Base-by-base conservation (phyloP, 2,888 invertebrate species). In the Adelognathus sp. region DNA sequence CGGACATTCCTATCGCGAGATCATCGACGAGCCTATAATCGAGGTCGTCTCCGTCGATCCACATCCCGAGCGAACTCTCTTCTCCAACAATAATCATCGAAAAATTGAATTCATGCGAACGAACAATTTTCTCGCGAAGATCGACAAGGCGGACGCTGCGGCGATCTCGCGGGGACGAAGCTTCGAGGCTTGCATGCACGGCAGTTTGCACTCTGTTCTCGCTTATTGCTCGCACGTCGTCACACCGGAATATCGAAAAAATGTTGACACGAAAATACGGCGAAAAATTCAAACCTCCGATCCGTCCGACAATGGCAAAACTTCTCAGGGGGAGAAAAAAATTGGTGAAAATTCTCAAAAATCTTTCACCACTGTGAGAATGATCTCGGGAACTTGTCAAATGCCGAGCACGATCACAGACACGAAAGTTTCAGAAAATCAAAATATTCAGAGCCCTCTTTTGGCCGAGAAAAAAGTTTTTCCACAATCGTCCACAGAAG, bases 21-120 rank as follows among this genome's bases (percentile, higher is more conserved):
- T 90, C 16, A 60, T 86, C 9, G 79, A 85, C 21, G 83, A 84
- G 7, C 77, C 84, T 16, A 52, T 77, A 0, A 81, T 87, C n/a
- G 88, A 88, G 74, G 82, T 87, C 0, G 86, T 88, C 0, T 83
- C 86, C 0, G 86, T 88, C 1, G 87, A 88, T 67, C 88, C 89
- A 0, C 76, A 76, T 41, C 79, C 79, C 5, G 81, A 84, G 27
- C 50, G 56, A 0, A n/a, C 71, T 0, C 29, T 72, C 0, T 69
- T 71, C 2, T 67, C 76, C 0, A 18, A 24, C 0, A 79, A 76
- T 5, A 75, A 76, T 36, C n/a, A n/a, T n/a, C 39, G 70, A 46
- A 56, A 61, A 3, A 7, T 67, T 44, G 78, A 54, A 5, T 72
- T 56, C 1, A 71, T 41, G 5, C 36, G 60, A 24, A 31, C 58